Conservation (phyloP, 1,140 invertebrate genomes). For the Procambarus virginalis region DNA sequence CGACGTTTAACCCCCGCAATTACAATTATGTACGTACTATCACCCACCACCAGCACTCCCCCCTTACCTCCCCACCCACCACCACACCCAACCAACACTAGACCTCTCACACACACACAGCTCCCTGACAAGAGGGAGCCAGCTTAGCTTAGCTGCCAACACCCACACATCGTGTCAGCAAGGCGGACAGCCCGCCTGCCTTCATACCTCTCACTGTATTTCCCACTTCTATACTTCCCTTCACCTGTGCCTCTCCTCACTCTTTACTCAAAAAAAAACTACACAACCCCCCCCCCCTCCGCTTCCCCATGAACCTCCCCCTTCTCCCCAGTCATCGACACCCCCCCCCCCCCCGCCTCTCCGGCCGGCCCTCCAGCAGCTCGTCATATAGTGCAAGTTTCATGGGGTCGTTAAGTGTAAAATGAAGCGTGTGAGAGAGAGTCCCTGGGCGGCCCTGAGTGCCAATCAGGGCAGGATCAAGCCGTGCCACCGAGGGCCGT, state of each 20-base stretch:
- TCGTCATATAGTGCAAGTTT: neutral
- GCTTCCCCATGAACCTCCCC: neutral
- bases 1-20: no score
- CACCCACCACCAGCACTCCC: neutral
- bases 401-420: conserved; percentile 10
- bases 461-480: neutral
- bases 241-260: no score
- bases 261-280: no score
- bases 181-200: no score
- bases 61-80: neutral
- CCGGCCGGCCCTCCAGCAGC: neutral
- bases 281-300: neutral
- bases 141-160: no score
- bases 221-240: no score
- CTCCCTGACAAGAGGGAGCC: no score
- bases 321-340: neutral
- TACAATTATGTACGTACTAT: neutral
- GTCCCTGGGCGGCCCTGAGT: neutral
- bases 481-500: neutral
- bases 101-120: no score
- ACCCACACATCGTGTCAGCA: no score
- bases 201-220: no score
- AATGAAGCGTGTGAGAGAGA: neutral
- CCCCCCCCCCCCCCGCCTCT: neutral
- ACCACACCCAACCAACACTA: neutral